Evolutionary conservation across 2,888 invertebrate species (phyloP).

Genomic region (Archips crataeganus): DNA sequence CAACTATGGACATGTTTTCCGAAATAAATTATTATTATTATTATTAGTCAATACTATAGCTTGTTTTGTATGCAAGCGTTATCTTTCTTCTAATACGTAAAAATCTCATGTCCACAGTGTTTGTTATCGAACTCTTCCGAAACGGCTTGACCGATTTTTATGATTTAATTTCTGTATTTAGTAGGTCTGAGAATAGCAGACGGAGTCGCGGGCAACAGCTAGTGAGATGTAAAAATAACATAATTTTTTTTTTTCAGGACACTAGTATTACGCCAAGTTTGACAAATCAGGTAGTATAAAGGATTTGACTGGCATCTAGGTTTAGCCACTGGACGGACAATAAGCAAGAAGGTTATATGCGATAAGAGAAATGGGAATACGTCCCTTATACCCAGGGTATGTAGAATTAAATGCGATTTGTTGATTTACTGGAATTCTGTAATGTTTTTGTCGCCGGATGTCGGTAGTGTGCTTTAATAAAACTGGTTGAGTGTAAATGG

Average conservation of each 20-base stretch:
- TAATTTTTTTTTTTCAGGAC: background rate
- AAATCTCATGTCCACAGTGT: no score
- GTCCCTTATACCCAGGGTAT: slow-evolving; percentile 82
- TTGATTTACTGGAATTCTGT: slow-evolving; percentile 42
- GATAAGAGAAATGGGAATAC: slow-evolving; percentile 68
- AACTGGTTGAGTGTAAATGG: no score
- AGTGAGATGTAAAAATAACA: background rate
- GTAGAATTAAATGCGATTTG: slow-evolving; percentile 71
- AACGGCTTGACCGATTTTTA: no score
- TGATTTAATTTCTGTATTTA: no score
- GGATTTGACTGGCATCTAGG: slow-evolving; percentile 9
- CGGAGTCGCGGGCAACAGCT: background rate
- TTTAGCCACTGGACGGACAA: slow-evolving; percentile 71
- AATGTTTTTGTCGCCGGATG: slow-evolving; percentile 6
- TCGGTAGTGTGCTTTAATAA: slow-evolving; percentile 2
- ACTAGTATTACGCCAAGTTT: slow-evolving; percentile 7
- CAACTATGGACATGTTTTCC: no score
- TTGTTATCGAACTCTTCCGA: no score
- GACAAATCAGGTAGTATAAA: slow-evolving; percentile 6
- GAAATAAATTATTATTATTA: no score
- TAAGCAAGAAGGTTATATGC: slow-evolving; percentile 80
- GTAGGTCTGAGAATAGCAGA: no score
- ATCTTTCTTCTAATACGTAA: no score
- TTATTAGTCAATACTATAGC: no score
- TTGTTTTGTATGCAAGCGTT: no score